A percentile compares a stretch with the other conserved stretches of the same genome.
These are phyloP conservation scores for Anoura caudifer DNA, from an alignment of 2,113 vertebrate genomes.

Conservation along the genomic window DNA sequence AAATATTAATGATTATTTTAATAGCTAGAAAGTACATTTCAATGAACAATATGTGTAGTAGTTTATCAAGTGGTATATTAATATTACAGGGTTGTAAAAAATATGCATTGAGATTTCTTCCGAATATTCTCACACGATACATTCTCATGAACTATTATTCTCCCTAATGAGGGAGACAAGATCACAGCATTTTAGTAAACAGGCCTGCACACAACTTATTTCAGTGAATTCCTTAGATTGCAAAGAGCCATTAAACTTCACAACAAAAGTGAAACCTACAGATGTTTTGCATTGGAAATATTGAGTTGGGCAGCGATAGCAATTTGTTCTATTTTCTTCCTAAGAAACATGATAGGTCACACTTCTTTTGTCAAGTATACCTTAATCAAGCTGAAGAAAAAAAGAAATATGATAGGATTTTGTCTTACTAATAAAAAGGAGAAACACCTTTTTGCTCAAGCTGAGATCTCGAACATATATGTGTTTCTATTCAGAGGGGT, in stretches of 20 bases:
- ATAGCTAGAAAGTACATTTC: background rate
- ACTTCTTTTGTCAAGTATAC: background rate
- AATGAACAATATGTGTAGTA: background rate
- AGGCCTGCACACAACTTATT: background rate
- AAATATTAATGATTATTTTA: conserved; percentile 11
- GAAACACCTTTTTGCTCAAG: background rate
- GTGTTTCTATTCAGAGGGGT: background rate
- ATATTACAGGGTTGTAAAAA: background rate
- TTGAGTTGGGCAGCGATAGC: background rate
- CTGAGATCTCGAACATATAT: background rate
- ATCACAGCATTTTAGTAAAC: background rate
- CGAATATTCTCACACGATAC: background rate
- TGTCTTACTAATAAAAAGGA: conserved; percentile 15
- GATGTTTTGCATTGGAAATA: background rate
- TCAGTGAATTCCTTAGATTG: background rate
- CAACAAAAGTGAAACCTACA: background rate
- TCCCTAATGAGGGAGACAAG: background rate
- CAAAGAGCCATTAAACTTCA: background rate
- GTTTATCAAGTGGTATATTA: background rate
- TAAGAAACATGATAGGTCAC: background rate
- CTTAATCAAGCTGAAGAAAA: background rate
- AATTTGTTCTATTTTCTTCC: background rate
- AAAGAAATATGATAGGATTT: background rate
- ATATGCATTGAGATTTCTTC: background rate
- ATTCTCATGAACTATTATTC: background rate